These are phyloP conservation scores for Aphis craccivora DNA, from an alignment of 1,140 invertebrate genomes.

Conservation along the genomic window DNA sequence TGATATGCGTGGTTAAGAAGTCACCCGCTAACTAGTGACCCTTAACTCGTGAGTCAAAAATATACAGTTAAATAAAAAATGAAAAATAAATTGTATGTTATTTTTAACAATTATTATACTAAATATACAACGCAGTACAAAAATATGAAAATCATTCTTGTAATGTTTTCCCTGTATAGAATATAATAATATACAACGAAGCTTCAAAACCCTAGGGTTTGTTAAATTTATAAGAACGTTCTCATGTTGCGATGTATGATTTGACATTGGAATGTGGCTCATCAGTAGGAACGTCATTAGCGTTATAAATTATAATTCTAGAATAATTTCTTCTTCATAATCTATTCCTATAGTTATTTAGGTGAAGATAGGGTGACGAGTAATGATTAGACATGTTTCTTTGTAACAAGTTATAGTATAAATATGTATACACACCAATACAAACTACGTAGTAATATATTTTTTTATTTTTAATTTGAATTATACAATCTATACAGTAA, in stretches of 20 bases:
- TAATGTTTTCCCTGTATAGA: not conserved
- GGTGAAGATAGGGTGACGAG: not conserved
- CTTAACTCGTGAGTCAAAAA: too few species aligned
- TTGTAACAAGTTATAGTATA: not conserved
- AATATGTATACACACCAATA: not conserved
- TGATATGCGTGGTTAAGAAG: too few species aligned
- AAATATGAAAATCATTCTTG: not conserved
- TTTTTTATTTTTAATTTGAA: too few species aligned
- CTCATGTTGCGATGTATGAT: not conserved
- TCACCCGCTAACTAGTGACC: too few species aligned
- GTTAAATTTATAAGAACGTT: not conserved
- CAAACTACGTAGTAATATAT: not conserved
- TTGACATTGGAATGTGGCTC: not conserved
- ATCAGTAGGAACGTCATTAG: conserved; percentile 23
- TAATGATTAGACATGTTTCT: conserved; percentile 1
- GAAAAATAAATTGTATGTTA: not conserved
- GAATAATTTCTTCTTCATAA: not conserved
- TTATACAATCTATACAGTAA: too few species aligned
- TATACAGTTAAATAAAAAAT: too few species aligned
- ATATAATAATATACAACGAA: not conserved
- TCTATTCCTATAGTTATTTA: not conserved
- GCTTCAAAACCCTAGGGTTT: too few species aligned
- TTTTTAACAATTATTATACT: not conserved
- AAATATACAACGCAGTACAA: not conserved
- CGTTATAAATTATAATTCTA: not conserved